These are phyloP conservation scores for Salpingus planirostris DNA, from an alignment of 2,888 invertebrate species.

Conservation along the genomic window DNA sequence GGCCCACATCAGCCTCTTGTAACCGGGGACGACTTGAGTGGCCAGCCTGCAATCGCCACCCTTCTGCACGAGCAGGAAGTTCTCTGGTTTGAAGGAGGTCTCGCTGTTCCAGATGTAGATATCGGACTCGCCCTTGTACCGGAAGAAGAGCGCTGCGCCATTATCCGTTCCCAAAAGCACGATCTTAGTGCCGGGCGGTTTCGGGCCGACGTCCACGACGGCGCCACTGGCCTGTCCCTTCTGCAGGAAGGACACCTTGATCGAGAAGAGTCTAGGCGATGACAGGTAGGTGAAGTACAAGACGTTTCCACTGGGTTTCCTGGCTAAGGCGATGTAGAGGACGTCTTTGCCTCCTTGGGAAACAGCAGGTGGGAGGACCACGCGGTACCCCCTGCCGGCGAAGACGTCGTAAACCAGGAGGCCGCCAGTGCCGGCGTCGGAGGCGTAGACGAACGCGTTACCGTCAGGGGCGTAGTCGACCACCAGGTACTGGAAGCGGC, in stretches of 20 bases:
- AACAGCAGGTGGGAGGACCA: constrained; percentile 48
- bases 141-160: constrained; percentile 51
- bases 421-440: constrained; percentile 43
- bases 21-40: constrained; percentile 53
- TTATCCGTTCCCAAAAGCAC: constrained; percentile 54
- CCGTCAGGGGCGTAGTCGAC: constrained; percentile 50
- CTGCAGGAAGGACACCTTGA: constrained; percentile 47
- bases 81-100: constrained; percentile 47
- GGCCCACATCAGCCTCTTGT: constrained; percentile 51
- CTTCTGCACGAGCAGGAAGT: constrained; percentile 49
- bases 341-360: constrained; percentile 45
- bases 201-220: constrained; percentile 50
- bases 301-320: constrained; percentile 43
- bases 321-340: constrained; percentile 48
- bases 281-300: constrained; percentile 52
- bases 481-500: constrained; percentile 50
- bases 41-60: constrained; percentile 52
- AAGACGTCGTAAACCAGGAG: constrained; percentile 47
- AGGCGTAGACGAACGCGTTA: constrained; percentile 41
- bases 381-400: constrained; percentile 45
- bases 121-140: constrained; percentile 52
- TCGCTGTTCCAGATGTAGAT: constrained; percentile 57
- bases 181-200: constrained; percentile 42
- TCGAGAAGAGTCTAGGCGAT: constrained; percentile 48
- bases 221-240: constrained; percentile 47